Base-by-base conservation (phyloP, 2,888 invertebrate genomes). In the Nowickia ferox region DNA sequence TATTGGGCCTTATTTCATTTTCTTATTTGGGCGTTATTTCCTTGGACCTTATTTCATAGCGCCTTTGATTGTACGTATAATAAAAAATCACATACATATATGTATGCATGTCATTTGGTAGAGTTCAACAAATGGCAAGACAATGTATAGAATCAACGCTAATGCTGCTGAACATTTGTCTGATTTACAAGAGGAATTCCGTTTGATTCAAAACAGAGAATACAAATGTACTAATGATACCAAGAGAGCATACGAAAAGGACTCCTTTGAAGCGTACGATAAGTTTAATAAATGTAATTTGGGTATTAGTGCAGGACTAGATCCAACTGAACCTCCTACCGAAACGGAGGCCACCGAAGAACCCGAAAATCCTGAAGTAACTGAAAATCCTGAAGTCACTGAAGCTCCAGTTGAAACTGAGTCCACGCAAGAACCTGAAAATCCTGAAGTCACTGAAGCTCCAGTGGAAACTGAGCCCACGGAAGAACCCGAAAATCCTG, bases 171-270 rank as follows among this genome's bases (percentile, higher is more conserved):
- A 84, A 38, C 9, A 88, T 17, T 77, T 88, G 63, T 68, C 88
- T 1, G 2, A 61, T 1, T 87, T 89, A 1, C 4, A 19, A 1
- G 90, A 89, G 72, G 10, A 81, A 9, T 65, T 63, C 5, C 89
- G 84, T 9, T 17, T 78, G 1, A 88, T 91, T 42, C 1, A 87
- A 0, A 57, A 38, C 3, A 13, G 42, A 2, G n/a, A 85, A 66
- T 46, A 80, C 11, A 57, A 4, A 0, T 91, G 92, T 77, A 88
- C 88, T 40, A 91, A 90, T 74, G 84, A 86, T 11, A 84, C 89
- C 6, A 77, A 90, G 15, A 88, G 89, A 22, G 15, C 1, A 15
- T 89, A 88, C 68, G 87, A 88, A 2, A 85, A 87, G 66, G 76
- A 87, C 0, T 71, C 88, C 0, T 76, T 82, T 1, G 10, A 6